Conservation (phyloP, 37 sponge, comb jelly and placozoan genomes). For the Aplysina aerophoba region DNA sequence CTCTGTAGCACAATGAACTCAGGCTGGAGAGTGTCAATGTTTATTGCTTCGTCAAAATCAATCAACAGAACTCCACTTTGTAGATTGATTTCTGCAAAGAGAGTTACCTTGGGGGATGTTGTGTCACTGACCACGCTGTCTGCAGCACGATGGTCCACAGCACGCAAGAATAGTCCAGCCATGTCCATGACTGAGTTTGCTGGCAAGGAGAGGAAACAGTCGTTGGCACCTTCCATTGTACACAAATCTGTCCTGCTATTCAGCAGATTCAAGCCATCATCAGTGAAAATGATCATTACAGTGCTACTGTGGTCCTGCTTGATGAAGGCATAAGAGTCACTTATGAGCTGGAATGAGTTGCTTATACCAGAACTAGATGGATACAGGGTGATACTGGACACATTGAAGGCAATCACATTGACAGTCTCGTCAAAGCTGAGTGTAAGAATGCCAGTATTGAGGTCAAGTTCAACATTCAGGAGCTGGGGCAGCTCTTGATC, state of each 20-base stretch:
- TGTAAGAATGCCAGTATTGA: slow-evolving; percentile 52
- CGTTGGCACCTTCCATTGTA: slow-evolving; percentile 29
- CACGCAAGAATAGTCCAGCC: slow-evolving; percentile 47
- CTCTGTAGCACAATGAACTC: slow-evolving; percentile 71
- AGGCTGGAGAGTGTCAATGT: slow-evolving; percentile 56
- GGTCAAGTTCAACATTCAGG: slow-evolving; percentile 51
- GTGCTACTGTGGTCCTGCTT: slow-evolving; percentile 42
- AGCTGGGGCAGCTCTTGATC: slow-evolving; percentile 59
- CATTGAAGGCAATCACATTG: slow-evolving; percentile 65
- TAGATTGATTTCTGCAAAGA: slow-evolving; percentile 78
- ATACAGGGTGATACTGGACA: slow-evolving; percentile 58
- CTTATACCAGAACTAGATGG: slow-evolving; percentile 4
- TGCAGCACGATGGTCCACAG: slow-evolving; percentile 31
- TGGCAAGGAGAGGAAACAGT: slow-evolving; percentile 73
- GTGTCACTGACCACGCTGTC: slow-evolving; percentile 69
- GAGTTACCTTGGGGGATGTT: slow-evolving; percentile 55
- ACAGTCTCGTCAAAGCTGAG: slow-evolving; percentile 76
- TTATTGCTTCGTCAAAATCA: slow-evolving; percentile 76
- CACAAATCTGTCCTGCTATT: slow-evolving; percentile 66
- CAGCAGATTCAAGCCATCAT: slow-evolving; percentile 71
- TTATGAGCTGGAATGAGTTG: slow-evolving; percentile 35
- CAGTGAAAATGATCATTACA: slow-evolving; percentile 51
- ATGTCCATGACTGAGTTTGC: slow-evolving; percentile 64
- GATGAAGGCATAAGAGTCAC: slow-evolving; percentile 24
- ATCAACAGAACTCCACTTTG: slow-evolving; percentile 71